Percentiles rank a stretch among this genome's conserved stretches.
Evolutionary conservation across 2,888 invertebrate genomes (phyloP).

Genomic region (Cylloceria caligata): DNA sequence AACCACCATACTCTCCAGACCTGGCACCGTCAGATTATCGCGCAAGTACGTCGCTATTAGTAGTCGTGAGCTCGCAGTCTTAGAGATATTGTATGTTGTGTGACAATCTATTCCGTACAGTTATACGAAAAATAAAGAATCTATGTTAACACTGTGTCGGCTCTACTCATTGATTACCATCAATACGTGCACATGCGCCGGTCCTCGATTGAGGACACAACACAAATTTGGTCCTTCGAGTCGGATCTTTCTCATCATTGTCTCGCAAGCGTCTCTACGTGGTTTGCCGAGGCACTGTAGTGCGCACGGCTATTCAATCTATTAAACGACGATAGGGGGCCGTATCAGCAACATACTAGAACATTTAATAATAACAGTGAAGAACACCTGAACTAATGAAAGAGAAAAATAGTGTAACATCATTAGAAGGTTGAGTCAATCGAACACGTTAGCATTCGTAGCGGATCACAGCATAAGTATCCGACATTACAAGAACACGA

Average conservation of each 20-base stretch:
- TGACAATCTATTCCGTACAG: no score
- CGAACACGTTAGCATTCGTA: neutral
- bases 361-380: neutral
- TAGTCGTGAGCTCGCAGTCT: no score
- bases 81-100: no score
- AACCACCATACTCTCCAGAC: no score
- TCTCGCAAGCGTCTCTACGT: slow-evolving; percentile 1
- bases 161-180: no score
- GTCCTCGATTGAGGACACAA: no score
- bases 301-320: neutral
- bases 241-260: neutral
- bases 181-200: no score
- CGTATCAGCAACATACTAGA: neutral
- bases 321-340: neutral
- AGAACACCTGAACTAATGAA: neutral
- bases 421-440: neutral
- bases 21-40: no score
- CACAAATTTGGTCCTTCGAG: neutral
- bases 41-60: no score
- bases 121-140: no score
- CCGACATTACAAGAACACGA: neutral
- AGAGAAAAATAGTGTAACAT: neutral
- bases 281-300: neutral
- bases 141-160: no score
- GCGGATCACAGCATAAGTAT: neutral